A percentile compares a stretch with the other conserved stretches of the same genome.
Conservation (phyloP, 1,140 invertebrate genomes). For the Diuraphis noxia region DNA sequence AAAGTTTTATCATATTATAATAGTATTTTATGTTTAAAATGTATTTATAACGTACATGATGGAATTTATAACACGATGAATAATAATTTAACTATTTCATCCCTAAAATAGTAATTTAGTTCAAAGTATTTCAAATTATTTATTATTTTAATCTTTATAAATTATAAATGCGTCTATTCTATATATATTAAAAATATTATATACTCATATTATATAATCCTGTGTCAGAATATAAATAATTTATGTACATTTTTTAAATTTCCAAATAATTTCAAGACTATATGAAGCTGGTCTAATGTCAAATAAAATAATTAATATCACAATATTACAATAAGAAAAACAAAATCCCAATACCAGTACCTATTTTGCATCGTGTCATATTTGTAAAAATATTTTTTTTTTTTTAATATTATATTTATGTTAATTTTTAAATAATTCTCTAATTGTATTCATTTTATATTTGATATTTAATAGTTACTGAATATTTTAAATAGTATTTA, state of each 20-base stretch:
- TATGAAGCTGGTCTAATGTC: background rate
- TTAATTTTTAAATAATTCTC: background rate
- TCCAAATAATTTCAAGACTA: background rate
- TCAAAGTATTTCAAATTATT: background rate
- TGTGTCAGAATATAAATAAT: background rate
- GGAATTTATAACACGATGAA: background rate
- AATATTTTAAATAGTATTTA: background rate
- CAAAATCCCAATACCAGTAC: background rate
- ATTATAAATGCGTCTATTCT: background rate
- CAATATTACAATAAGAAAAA: background rate
- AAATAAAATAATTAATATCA: background rate
- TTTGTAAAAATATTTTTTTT: background rate
- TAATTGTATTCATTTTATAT: background rate
- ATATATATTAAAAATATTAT: background rate
- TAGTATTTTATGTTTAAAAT: background rate
- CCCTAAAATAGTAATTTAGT: background rate
- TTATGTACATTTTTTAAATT: background rate
- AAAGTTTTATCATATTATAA: background rate
- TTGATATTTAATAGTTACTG: background rate
- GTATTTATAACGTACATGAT: background rate
- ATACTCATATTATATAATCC: no score
- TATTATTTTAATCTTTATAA: background rate
- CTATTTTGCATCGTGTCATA: background rate
- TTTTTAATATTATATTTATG: background rate
- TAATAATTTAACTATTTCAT: background rate